Conservation (phyloP, 35 echinoderm and acorn worm genomes). For the Holothuria glaberrima region DNA sequence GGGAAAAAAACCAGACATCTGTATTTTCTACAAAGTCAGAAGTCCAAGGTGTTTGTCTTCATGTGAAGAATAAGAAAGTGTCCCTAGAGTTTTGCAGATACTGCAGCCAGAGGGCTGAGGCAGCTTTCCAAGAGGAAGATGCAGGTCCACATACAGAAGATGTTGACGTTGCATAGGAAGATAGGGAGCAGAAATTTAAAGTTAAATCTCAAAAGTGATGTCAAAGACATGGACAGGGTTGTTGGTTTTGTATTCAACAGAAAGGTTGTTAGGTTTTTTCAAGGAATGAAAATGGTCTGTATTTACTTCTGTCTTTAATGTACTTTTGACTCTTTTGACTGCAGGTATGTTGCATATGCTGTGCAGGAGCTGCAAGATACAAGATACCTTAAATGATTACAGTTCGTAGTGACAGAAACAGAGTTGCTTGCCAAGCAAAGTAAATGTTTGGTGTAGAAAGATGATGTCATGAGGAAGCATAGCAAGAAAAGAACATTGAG, state of each 20-base stretch:
- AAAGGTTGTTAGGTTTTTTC: neutral
- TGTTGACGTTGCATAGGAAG: neutral
- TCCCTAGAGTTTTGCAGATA: slow-evolving; percentile 81
- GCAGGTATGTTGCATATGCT: too few species aligned
- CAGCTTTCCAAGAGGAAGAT: slow-evolving; percentile 31
- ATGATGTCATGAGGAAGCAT: too few species aligned
- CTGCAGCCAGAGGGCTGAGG: slow-evolving; percentile 72
- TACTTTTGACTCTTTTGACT: too few species aligned
- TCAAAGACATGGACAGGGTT: too few species aligned
- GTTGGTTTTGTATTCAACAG: too few species aligned
- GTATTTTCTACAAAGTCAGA: neutral
- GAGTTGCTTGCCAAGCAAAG: too few species aligned
- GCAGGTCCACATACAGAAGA: neutral
- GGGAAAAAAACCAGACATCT: neutral
- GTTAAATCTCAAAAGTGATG: neutral
- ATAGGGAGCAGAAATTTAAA: neutral
- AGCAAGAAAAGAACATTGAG: too few species aligned
- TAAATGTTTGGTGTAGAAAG: too few species aligned
- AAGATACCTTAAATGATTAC: too few species aligned
- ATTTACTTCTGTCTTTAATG: neutral
- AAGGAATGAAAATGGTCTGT: neutral
- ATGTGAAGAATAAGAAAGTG: slow-evolving; percentile 68
- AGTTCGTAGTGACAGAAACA: too few species aligned
- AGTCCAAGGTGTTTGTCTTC: slow-evolving; percentile 67
- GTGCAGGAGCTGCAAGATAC: too few species aligned